phyloP scores from a whole-genome alignment of 2,888 invertebrate genomes.

The Polyommatus icarus region DNA sequence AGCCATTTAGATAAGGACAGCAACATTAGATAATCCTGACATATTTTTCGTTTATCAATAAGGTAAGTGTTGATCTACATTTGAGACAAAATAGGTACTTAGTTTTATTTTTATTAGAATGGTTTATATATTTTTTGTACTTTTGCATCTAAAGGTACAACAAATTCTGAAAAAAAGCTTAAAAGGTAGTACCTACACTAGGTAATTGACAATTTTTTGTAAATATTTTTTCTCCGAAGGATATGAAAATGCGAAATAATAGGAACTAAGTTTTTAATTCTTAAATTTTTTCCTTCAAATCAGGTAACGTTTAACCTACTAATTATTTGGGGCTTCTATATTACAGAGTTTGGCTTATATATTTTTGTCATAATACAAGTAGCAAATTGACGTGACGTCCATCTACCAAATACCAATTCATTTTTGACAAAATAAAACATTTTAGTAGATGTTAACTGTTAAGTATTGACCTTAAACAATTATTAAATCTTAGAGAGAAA shows the following conservation, averaged over 20 bases:
- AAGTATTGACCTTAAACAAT: not conserved
- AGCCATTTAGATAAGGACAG: not conserved
- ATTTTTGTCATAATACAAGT: no score
- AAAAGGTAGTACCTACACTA: not conserved
- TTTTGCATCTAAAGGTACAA: not conserved
- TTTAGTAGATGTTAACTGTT: not conserved
- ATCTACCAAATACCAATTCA: no score
- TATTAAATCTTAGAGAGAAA: not conserved
- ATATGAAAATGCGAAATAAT: constrained; percentile 4
- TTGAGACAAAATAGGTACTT: not conserved
- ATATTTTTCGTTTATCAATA: no score
- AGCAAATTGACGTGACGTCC: no score
- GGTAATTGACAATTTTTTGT: not conserved
- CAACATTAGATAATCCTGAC: not conserved
- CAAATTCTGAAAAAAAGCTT: not conserved
- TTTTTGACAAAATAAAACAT: not conserved
- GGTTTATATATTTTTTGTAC: not conserved
- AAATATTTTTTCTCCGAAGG: not conserved
- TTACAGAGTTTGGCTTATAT: not conserved
- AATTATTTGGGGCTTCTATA: not conserved
- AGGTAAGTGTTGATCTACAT: no score
- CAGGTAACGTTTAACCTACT: not conserved
- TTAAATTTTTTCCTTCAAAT: not conserved
- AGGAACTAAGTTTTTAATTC: not conserved
- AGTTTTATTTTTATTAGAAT: not conserved